Conservation (phyloP, 2,113 vertebrate genomes). For the Bungarus multicinctus region DNA sequence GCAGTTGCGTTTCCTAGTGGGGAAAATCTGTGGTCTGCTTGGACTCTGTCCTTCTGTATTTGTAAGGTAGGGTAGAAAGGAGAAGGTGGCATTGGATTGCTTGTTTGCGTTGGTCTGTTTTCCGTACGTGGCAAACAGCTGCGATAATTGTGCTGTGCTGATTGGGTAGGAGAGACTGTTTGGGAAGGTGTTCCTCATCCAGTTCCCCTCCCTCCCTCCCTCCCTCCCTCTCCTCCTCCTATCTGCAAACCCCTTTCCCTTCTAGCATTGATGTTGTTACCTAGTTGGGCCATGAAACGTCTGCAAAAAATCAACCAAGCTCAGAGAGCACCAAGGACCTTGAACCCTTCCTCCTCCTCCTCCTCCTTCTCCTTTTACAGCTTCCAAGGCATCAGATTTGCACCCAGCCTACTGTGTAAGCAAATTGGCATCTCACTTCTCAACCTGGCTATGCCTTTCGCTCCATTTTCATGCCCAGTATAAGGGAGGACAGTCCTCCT, state of each 20-base stretch:
- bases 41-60: too few relatives aligned
- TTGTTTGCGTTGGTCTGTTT: not conserved
- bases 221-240: not conserved
- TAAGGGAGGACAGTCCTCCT: too few relatives aligned
- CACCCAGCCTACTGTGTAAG: not conserved
- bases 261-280: too few relatives aligned
- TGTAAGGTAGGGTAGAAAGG: not conserved
- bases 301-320: too few relatives aligned
- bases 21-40: not conserved
- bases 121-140: too few relatives aligned
- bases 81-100: not conserved
- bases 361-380: not conserved
- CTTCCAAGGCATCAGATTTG: not conserved
- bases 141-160: not conserved
- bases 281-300: too few relatives aligned
- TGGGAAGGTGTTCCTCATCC: not conserved
- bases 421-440: not conserved
- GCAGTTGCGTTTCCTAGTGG: not conserved
- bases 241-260: too few relatives aligned
- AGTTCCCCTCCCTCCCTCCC: too few relatives aligned
- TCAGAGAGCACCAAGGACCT: too few relatives aligned
- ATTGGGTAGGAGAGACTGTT: not conserved
- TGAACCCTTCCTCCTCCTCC: too few relatives aligned
- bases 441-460: not conserved
- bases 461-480: not conserved